These are phyloP conservation scores for Hoplodrina ambigua DNA, from an alignment of 2,888 invertebrate genomes.

Conservation along the genomic window DNA sequence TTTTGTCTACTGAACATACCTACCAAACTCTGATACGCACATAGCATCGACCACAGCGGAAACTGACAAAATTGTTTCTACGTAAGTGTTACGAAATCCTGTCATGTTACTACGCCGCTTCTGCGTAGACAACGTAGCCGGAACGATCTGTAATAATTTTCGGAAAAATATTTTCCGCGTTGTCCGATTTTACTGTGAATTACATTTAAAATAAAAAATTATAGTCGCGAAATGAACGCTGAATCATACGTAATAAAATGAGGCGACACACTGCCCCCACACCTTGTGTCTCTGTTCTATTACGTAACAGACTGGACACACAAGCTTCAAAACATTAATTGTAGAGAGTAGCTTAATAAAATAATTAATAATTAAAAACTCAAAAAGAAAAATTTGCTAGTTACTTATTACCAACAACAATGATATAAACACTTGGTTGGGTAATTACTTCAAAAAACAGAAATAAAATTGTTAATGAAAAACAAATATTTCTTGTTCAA, in stretches of 20 bases:
- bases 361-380: conserved; percentile 12
- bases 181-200: conserved; percentile 26
- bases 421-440: conserved; percentile 4
- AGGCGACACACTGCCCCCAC: conserved; percentile 46
- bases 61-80: conserved; percentile 20
- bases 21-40: conserved; percentile 32
- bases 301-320: conserved; percentile 27
- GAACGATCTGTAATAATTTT: conserved; percentile 19
- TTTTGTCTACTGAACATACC: conserved; percentile 30
- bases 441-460: conserved; percentile 12
- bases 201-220: conserved; percentile 45
- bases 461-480: not conserved
- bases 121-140: conserved; percentile 9
- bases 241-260: conserved; percentile 51
- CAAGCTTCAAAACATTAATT: conserved; percentile 20
- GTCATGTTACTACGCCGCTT: conserved; percentile 28
- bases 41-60: conserved; percentile 32
- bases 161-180: conserved; percentile 42
- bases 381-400: not conserved
- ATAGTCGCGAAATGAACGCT: conserved; percentile 26
- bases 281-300: conserved; percentile 20
- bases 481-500: conserved; percentile 7
- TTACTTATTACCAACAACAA: conserved; percentile 6
- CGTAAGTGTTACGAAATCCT: conserved; percentile 28
- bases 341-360: conserved; percentile 6